A percentile compares a stretch with the other conserved stretches of the same genome.
Evolutionary conservation across 2,797 vertebrate species (phyloP).

Genomic region (Poeciliopsis turneri): DNA sequence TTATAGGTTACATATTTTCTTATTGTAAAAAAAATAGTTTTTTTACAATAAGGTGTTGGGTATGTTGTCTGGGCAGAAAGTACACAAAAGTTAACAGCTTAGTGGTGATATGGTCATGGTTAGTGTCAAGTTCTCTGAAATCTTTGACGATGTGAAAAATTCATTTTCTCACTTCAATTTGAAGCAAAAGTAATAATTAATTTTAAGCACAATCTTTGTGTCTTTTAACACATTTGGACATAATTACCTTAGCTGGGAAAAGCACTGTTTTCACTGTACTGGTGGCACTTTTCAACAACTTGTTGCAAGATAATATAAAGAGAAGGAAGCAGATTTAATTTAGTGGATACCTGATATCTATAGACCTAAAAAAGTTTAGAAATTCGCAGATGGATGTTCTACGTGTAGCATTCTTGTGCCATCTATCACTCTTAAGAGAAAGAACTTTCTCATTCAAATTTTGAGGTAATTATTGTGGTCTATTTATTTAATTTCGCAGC

Average conservation of each 20-base stretch:
- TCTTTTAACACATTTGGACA: not conserved
- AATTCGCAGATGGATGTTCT: not conserved
- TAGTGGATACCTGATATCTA: not conserved
- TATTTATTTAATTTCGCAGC: not conserved
- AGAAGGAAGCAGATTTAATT: not conserved
- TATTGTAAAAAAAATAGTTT: not conserved
- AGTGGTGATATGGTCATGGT: not conserved
- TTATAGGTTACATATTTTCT: slow-evolving; percentile 34
- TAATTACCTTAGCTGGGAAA: not conserved
- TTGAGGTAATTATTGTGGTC: not conserved
- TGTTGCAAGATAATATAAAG: not conserved
- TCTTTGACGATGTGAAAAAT: not conserved
- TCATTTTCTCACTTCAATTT: not conserved
- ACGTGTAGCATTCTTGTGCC: not conserved
- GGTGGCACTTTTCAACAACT: not conserved
- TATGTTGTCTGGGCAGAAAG: slow-evolving; percentile 24
- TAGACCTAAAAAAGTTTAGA: not conserved
- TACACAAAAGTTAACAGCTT: slow-evolving; percentile 6
- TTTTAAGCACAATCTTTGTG: not conserved
- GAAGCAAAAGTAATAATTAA: not conserved
- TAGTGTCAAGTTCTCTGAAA: not conserved
- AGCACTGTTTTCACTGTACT: not conserved
- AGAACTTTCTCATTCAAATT: not conserved
- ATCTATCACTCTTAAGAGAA: not conserved
- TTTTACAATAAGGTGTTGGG: not conserved